phyloP scores from a whole-genome alignment of 2,113 vertebrate genomes.

The Trogon melanurus region DNA sequence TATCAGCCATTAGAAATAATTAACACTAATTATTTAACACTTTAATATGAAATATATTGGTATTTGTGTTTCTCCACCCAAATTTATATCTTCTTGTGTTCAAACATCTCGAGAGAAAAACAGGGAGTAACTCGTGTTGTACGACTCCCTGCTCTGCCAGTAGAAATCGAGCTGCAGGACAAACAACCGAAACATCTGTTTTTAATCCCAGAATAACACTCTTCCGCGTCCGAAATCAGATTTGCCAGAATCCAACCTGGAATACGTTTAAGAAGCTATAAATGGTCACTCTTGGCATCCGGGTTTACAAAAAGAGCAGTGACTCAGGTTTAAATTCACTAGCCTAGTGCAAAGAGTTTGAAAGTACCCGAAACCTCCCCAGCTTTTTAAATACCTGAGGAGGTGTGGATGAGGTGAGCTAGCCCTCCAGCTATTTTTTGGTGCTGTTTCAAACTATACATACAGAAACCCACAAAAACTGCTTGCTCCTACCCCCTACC shows the following conservation, averaged over 20 bases:
- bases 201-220: neutral
- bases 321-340: neutral
- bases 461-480: neutral
- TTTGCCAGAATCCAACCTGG: neutral
- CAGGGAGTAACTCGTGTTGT: neutral
- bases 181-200: rapidly evolving
- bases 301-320: neutral
- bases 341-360: neutral
- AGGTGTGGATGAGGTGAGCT: neutral
- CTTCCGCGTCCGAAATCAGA: neutral
- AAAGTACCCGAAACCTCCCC: neutral
- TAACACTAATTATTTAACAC: neutral
- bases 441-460: neutral
- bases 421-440: neutral
- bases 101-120: neutral
- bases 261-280: neutral
- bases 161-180: neutral
- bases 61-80: neutral
- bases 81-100: neutral
- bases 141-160: neutral
- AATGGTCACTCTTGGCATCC: neutral
- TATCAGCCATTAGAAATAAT: neutral
- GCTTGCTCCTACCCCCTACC: neutral
- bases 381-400: neutral
- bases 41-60: neutral